phyloP scores from a whole-genome alignment of 2,888 invertebrate species.

The Drosophila affinis region DNA sequence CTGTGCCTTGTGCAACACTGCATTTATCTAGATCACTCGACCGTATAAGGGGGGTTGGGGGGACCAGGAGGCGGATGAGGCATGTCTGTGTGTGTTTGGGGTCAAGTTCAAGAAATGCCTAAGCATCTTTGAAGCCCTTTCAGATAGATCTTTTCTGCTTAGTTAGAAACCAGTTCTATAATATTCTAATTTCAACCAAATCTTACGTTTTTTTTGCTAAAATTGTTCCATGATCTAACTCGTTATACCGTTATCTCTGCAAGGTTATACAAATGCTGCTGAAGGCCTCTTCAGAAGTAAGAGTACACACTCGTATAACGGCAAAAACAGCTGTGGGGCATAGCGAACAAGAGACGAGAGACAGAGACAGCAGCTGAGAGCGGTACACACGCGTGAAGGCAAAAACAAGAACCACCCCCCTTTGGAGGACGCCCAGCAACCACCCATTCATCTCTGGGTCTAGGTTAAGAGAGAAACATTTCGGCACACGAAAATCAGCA shows the following conservation, averaged over 20 bases:
- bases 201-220: background rate
- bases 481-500: constrained; percentile 32
- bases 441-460: constrained; percentile 17
- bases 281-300: background rate
- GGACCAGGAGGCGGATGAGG: background rate
- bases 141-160: no score
- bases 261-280: constrained; percentile 9
- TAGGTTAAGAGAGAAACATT: constrained; percentile 29
- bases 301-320: background rate
- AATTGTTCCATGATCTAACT: background rate
- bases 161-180: no score
- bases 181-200: no score
- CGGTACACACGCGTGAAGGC: background rate
- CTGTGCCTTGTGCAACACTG: constrained; percentile 53
- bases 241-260: background rate
- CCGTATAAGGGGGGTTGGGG: constrained; percentile 22
- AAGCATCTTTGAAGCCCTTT: background rate
- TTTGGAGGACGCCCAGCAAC: constrained; percentile 26
- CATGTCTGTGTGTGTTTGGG: constrained; percentile 41
- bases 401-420: constrained; percentile 39
- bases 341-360: background rate
- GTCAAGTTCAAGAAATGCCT: constrained; percentile 54
- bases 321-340: constrained; percentile 1
- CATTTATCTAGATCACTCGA: constrained; percentile 53
- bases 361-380: background rate